A percentile compares a stretch with the other conserved stretches of the same genome.
These are phyloP conservation scores for Nothobranchius kuhntae DNA, from an alignment of 2,113 vertebrate genomes.

Conservation along the genomic window DNA sequence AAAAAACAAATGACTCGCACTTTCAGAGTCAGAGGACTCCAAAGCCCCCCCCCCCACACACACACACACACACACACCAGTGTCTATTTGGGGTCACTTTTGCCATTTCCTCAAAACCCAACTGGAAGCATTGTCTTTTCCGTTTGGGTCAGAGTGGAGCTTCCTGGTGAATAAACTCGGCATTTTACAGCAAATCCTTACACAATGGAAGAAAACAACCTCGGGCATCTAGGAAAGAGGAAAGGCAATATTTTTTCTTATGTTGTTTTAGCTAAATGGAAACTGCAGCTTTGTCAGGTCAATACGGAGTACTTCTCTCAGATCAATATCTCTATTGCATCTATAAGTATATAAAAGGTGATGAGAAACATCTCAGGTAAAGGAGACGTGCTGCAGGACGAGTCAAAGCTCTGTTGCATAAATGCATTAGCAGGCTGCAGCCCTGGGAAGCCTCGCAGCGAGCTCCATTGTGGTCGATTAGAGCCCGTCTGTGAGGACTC, in stretches of 20 bases:
- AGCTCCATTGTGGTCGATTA: constrained; percentile 2
- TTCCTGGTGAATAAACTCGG: constrained; percentile 28
- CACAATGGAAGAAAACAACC: constrained; percentile 4
- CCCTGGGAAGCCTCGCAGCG: constrained; percentile 10
- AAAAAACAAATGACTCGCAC: too few species aligned
- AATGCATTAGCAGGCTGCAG: constrained; percentile 49
- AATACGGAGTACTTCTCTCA: background rate
- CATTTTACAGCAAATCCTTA: background rate
- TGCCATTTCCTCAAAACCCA: too few species aligned
- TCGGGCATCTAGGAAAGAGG: background rate
- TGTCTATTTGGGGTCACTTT: too few species aligned
- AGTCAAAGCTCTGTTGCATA: constrained; percentile 35
- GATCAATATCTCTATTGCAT: background rate
- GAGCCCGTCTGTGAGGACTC: constrained; percentile 4
- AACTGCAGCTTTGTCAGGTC: constrained; percentile 1
- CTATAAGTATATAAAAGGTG: background rate
- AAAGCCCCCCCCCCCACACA: too few species aligned
- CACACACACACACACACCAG: too few species aligned
- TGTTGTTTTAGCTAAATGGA: background rate
- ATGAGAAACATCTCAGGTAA: too few species aligned
- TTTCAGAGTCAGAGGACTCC: too few species aligned
- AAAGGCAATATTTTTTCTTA: constrained; percentile 23
- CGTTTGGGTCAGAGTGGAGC: constrained; percentile 59
- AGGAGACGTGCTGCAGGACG: constrained; percentile 4
- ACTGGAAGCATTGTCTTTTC: constrained; percentile 57